phyloP scores from a whole-genome alignment of 2,888 invertebrate species.

The Rhyacophila evoluta region DNA sequence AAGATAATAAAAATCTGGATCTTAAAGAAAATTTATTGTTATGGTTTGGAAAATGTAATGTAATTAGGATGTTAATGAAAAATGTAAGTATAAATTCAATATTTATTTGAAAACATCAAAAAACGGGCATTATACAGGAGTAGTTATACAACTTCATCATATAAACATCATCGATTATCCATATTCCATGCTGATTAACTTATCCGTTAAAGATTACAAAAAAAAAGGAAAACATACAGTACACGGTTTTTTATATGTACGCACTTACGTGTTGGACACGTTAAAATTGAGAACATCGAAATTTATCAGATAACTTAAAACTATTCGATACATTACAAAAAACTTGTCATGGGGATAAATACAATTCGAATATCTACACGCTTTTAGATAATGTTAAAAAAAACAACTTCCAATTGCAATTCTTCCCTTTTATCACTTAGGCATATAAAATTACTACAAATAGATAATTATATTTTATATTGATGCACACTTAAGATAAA shows the following conservation, averaged over 20 bases:
- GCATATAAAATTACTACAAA: background rate
- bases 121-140: constrained; percentile 37
- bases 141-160: constrained; percentile 5
- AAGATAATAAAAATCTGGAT: no score
- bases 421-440: constrained; percentile 4
- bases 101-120: constrained; percentile 52
- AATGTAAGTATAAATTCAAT: constrained; percentile 32
- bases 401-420: constrained; percentile 1
- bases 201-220: background rate
- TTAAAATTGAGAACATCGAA: constrained; percentile 24
- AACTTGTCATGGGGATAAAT: constrained; percentile 12
- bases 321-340: constrained; percentile 19
- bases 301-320: constrained; percentile 1
- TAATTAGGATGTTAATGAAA: no score
- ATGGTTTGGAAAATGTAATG: no score
- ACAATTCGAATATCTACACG: background rate
- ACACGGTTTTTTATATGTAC: background rate
- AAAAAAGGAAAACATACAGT: background rate
- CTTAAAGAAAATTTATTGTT: no score
- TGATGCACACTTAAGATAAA: background rate
- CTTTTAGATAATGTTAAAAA: background rate
- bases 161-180: constrained; percentile 12
- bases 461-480: background rate
- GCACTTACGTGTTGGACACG: constrained; percentile 7
- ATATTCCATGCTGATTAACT: constrained; percentile 9